These are phyloP conservation scores for Anguilla megastoma DNA, from an alignment of 2,797 vertebrate genomes.

Conservation along the genomic window DNA sequence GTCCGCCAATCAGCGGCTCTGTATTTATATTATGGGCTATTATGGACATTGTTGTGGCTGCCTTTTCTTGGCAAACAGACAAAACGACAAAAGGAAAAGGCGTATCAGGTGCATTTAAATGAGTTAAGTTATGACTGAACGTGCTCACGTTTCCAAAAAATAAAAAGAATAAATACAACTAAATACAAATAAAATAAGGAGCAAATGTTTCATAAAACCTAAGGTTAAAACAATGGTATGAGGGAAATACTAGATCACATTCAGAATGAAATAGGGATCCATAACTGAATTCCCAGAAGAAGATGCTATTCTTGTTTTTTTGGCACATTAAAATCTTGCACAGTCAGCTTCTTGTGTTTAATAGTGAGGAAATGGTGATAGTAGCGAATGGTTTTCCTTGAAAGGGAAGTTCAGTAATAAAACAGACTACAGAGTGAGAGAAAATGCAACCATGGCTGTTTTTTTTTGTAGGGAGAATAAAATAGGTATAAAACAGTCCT, in stretches of 20 bases:
- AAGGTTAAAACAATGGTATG: not conserved
- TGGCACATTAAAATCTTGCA: not conserved
- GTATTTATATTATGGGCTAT: constrained; percentile 21
- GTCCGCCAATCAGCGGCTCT: constrained; percentile 27
- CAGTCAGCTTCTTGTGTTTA: constrained; percentile 3
- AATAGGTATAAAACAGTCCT: too few species aligned
- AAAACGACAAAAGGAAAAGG: not conserved
- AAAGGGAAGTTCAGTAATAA: not conserved
- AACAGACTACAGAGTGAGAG: not conserved
- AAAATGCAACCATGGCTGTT: not conserved
- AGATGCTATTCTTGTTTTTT: not conserved
- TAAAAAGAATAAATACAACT: too few species aligned
- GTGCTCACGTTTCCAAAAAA: not conserved
- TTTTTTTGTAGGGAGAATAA: too few species aligned
- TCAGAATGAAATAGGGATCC: not conserved
- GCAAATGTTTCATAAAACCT: not conserved
- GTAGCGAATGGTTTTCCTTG: not conserved
- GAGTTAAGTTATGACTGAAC: not conserved
- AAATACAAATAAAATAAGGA: not conserved
- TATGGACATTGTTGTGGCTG: not conserved
- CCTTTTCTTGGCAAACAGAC: not conserved
- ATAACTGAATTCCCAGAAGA: not conserved
- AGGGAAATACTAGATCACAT: not conserved
- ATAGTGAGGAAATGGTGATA: not conserved
- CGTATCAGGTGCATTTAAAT: not conserved